Evolutionary conservation across 1,140 invertebrate species (phyloP).

Genomic region (Pseudomyrmex concolor): DNA sequence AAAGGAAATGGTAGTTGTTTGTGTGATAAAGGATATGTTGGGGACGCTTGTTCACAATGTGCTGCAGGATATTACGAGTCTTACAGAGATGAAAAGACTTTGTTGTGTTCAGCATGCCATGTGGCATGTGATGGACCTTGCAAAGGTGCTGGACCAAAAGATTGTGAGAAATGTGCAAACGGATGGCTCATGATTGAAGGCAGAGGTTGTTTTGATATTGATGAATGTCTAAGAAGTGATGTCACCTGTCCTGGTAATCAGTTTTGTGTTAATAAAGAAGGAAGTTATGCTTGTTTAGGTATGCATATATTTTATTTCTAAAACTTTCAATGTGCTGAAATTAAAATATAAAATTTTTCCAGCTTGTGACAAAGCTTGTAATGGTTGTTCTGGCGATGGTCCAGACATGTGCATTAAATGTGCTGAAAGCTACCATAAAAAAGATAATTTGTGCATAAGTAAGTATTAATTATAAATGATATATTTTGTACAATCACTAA

Average conservation of each 20-base stretch:
- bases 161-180: slow-evolving; percentile 92
- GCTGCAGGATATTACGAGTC: slow-evolving; percentile 90
- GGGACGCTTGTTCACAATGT: slow-evolving; percentile 93
- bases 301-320: slow-evolving; percentile 43
- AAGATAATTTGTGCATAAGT: slow-evolving; percentile 91
- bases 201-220: slow-evolving; percentile 94
- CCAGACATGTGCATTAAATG: slow-evolving; percentile 96
- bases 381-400: slow-evolving; percentile 94
- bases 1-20: slow-evolving; percentile 97
- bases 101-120: slow-evolving; percentile 94
- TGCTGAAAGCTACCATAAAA: slow-evolving; percentile 89
- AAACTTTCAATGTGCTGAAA: background rate
- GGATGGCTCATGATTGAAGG: slow-evolving; percentile 93
- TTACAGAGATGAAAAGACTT: slow-evolving; percentile 91
- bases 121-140: slow-evolving; percentile 93
- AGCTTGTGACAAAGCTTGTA: slow-evolving; percentile 92
- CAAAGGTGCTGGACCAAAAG: slow-evolving; percentile 90
- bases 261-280: slow-evolving; percentile 97
- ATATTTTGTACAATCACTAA: background rate
- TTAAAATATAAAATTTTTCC: slow-evolving; percentile 62
- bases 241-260: slow-evolving; percentile 90
- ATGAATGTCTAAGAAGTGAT: slow-evolving; percentile 92
- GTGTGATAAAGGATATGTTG: slow-evolving; percentile 94
- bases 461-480: slow-evolving; percentile 72
- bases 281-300: slow-evolving; percentile 92